Evolutionary conservation across 2,888 invertebrate species (phyloP), one percentile per base, ranked within the genome.

Genomic region (Cyclophora albipunctata): DNA sequence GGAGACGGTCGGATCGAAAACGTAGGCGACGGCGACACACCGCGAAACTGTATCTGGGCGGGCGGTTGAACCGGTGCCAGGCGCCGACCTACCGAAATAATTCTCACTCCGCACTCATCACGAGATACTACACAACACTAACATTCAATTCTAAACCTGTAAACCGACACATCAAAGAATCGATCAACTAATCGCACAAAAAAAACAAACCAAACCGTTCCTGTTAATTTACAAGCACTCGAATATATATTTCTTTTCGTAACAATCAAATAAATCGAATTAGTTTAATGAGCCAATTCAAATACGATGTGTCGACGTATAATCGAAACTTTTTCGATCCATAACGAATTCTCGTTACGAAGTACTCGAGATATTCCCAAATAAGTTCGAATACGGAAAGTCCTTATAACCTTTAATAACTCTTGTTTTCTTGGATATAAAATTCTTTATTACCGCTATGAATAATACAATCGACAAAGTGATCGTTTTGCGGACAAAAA

Each of bases 11-110:
- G 59, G 67, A 76, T 75, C 63, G 74, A 71, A 72, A 64, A 65
- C 68, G 67, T 67, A 71, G 69, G 37, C 37, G 75, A 75, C 71
- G 20, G 71, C 75, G 75, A 75, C 71, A 66, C 64, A 66, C 68
- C 64, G 66, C 69, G 70, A 67, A 67, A 64, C 63, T 66, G 65
- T 67, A 65, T 55, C 64, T 56, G 62, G 57, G 65, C 63, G 64
- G 59, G 59, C 73, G 68, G 73, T 83, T 84, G 84, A 84, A 84
- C 62, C 67, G 60, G 73, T 84, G 84, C 85, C 85, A 83, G 81
- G 70, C 79, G 79, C 70, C 73, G 67, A 70, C 68, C 69, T 64
- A 81, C 84, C 75, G 76, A 84, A 85, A 85, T 85, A 83, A 84
- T 84, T 81, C 74, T 72, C 76, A 74, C 76, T 78, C 66, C 64